These are phyloP conservation scores for Litoditis marina DNA, from an alignment of 2,888 invertebrate species.

Conservation along the genomic window DNA sequence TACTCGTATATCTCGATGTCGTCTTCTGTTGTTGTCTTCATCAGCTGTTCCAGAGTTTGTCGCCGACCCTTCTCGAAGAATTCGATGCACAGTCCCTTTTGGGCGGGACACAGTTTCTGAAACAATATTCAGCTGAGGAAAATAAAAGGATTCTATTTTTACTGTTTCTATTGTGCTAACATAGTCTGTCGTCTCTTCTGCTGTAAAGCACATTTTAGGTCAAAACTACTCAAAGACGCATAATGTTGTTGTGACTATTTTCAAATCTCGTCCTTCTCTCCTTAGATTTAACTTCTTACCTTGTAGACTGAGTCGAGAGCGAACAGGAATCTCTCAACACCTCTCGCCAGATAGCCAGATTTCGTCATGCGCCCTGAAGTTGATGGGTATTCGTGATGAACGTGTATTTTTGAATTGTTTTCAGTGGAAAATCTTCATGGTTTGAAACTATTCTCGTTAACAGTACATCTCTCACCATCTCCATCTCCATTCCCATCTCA, in stretches of 20 bases:
- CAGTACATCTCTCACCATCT: too few species aligned
- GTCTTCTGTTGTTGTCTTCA: constrained; percentile 44
- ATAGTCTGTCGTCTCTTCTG: too few species aligned
- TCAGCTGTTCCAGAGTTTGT: constrained; percentile 42
- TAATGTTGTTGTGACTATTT: too few species aligned
- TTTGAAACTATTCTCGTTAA: neutral
- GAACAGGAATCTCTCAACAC: constrained; percentile 52
- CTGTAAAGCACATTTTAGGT: too few species aligned
- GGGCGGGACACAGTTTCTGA: constrained; percentile 45
- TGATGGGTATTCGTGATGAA: neutral
- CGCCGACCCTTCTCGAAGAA: constrained; percentile 55
- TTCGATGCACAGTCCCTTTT: constrained; percentile 55
- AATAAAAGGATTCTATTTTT: neutral
- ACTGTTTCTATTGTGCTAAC: too few species aligned
- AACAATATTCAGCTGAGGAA: too few species aligned
- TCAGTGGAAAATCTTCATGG: too few species aligned
- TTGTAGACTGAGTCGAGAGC: constrained; percentile 55
- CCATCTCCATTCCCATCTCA: too few species aligned
- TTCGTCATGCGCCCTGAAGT: constrained; percentile 52
- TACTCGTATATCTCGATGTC: constrained; percentile 57
- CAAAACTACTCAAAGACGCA: too few species aligned
- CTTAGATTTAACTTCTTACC: too few species aligned
- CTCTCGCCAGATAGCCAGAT: constrained; percentile 53
- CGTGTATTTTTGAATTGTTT: neutral
- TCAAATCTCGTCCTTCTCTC: too few species aligned